A percentile compares a stretch with the other conserved stretches of the same genome.
phyloP scores from a whole-genome alignment of 2,113 vertebrate genomes.

The Strix uralensis region DNA sequence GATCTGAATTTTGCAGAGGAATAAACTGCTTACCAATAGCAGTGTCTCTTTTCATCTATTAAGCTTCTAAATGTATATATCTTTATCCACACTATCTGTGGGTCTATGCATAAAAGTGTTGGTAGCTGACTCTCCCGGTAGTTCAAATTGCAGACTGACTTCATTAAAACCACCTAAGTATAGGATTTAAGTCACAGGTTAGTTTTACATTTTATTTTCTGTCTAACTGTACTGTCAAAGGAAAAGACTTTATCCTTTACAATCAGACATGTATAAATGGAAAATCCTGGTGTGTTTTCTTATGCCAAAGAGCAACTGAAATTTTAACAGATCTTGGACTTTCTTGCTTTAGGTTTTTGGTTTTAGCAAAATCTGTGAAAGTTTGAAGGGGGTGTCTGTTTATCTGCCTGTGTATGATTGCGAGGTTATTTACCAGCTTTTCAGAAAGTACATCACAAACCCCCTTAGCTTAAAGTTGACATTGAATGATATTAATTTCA shows the following conservation, averaged over 20 bases:
- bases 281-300: not conserved
- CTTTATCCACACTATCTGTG: not conserved
- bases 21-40: constrained; percentile 39
- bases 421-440: not conserved
- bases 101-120: not conserved
- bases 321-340: not conserved
- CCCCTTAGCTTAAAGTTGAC: not conserved
- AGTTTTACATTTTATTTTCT: constrained; percentile 12
- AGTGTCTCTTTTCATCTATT: not conserved
- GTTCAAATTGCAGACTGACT: not conserved
- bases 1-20: constrained; percentile 53
- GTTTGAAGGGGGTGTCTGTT: not conserved
- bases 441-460: not conserved
- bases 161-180: not conserved
- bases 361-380: not conserved
- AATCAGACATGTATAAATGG: not conserved
- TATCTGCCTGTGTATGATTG: not conserved
- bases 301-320: not conserved
- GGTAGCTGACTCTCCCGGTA: not conserved
- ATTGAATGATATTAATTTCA: not conserved
- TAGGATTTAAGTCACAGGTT: not conserved
- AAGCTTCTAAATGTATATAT: not conserved
- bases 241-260: not conserved
- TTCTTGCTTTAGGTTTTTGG: not conserved
- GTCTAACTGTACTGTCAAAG: not conserved